A percentile compares a stretch with the other conserved stretches of the same genome.
Conservation (phyloP, 1,140 invertebrate species). For the Himalopsyche phryganea region DNA sequence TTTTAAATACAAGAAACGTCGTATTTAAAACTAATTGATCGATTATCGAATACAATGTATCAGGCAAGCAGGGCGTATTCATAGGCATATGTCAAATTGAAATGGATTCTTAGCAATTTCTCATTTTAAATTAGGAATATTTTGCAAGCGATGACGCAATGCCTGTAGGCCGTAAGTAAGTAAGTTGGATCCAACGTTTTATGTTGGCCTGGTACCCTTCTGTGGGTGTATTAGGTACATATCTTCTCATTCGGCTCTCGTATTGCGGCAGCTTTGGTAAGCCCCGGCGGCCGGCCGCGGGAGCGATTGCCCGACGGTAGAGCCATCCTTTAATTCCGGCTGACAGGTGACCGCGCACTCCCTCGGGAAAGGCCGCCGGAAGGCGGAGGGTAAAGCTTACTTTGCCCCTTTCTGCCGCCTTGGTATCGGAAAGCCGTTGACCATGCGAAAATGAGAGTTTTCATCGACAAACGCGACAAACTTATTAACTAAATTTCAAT, state of each 20-base stretch:
- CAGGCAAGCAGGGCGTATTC: no score
- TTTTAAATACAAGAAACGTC: no score
- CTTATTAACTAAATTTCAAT: background rate
- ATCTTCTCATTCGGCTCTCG: slow-evolving; percentile 3
- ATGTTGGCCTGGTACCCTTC: slow-evolving; percentile 1
- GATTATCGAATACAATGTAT: no score
- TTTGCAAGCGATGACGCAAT: no score
- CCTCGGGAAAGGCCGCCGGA: slow-evolving; percentile 7
- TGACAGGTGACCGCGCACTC: slow-evolving; percentile 33
- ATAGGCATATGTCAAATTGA: no score
- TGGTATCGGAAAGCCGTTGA: background rate
- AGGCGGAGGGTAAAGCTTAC: slow-evolving; percentile 9
- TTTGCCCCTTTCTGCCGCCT: slow-evolving; percentile 9
- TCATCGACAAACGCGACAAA: background rate
- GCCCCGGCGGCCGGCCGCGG: slow-evolving; percentile 12
- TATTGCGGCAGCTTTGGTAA: slow-evolving; percentile 2
- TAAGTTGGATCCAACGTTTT: no score
- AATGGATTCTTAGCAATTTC: no score
- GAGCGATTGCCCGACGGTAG: slow-evolving; percentile 11
- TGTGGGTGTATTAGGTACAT: slow-evolving; percentile 16
- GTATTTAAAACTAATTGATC: no score
- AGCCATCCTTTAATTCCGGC: slow-evolving; percentile 35
- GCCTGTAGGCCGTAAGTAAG: no score
- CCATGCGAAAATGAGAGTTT: background rate
- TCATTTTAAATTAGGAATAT: no score